Evolutionary conservation across 92 coral and sea anemone genomes (phyloP).

Genomic region (Zoanthus sansibaricus): DNA sequence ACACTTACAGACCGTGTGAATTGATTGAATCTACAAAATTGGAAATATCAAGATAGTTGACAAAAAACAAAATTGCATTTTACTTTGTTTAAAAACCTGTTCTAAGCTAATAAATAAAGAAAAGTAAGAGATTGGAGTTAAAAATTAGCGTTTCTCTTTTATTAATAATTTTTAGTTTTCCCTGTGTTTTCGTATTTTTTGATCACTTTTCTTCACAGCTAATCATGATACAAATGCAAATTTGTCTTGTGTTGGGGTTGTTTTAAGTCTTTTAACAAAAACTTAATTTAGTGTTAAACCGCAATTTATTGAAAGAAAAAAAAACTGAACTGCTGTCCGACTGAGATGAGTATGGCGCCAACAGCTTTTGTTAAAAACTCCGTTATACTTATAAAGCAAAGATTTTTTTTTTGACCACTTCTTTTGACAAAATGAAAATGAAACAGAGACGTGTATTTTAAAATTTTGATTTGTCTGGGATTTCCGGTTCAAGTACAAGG

Average conservation of each 20-base stretch:
- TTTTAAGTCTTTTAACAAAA: constrained; percentile 3
- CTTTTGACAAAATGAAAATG: neutral
- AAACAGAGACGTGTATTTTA: neutral
- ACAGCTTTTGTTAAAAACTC: neutral
- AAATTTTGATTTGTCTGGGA: neutral
- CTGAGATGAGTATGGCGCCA: neutral
- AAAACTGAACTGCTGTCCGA: neutral
- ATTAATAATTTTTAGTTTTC: neutral
- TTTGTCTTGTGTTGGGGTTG: constrained; percentile 35
- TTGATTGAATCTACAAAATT: neutral
- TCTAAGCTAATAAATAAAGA: neutral
- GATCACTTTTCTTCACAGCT: constrained; percentile 20
- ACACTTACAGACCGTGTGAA: neutral
- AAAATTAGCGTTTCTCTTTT: neutral
- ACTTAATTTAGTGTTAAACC: constrained; percentile 48
- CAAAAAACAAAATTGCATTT: neutral
- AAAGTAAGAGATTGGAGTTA: neutral
- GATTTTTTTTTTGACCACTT: neutral
- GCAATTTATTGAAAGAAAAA: constrained; percentile 17
- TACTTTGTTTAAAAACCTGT: neutral
- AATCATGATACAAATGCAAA: constrained; percentile 41
- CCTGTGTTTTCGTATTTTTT: neutral
- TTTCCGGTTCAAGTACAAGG: neutral
- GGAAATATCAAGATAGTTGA: neutral
- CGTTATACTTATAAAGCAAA: neutral